Evolutionary conservation across 2,113 vertebrate genomes (phyloP).

Genomic region (Embiotoca jacksoni): DNA sequence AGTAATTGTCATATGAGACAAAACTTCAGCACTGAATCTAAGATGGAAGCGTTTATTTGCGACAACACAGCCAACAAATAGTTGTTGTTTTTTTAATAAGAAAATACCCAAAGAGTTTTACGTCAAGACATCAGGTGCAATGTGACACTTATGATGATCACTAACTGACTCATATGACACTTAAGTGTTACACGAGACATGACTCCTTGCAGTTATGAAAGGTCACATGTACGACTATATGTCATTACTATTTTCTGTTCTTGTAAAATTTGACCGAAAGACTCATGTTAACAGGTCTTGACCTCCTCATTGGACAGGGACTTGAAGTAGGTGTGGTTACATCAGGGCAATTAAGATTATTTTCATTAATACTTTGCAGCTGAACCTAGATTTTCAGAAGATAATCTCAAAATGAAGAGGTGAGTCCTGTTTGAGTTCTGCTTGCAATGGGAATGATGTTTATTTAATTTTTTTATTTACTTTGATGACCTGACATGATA

Average conservation of each 20-base stretch:
- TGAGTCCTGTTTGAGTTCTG: conserved; percentile 35
- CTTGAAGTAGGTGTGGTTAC: conserved; percentile 45
- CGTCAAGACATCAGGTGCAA: background rate
- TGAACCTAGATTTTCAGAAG: conserved; percentile 22
- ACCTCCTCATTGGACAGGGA: conserved; percentile 44
- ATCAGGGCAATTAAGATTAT: conserved; percentile 12
- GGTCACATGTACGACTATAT: conserved; percentile 31
- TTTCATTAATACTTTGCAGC: conserved; percentile 39
- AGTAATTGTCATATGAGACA: too few relatives aligned
- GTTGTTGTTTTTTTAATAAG: too few relatives aligned
- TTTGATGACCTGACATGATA: background rate
- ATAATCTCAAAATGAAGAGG: conserved; percentile 23
- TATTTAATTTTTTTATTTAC: background rate
- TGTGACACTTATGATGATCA: conserved; percentile 4
- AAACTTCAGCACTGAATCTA: too few relatives aligned
- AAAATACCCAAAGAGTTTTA: background rate
- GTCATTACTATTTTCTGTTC: conserved; percentile 61
- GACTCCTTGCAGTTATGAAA: conserved; percentile 22
- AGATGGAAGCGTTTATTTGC: too few relatives aligned
- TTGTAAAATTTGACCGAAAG: conserved; percentile 69
- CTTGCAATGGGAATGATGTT: background rate
- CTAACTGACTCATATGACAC: conserved; percentile 40
- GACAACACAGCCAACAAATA: too few relatives aligned
- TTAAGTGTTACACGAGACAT: conserved; percentile 18
- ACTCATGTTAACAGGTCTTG: conserved; percentile 25